phyloP scores from a whole-genome alignment of 2,797 vertebrate species.

The Thunnus albacares region DNA sequence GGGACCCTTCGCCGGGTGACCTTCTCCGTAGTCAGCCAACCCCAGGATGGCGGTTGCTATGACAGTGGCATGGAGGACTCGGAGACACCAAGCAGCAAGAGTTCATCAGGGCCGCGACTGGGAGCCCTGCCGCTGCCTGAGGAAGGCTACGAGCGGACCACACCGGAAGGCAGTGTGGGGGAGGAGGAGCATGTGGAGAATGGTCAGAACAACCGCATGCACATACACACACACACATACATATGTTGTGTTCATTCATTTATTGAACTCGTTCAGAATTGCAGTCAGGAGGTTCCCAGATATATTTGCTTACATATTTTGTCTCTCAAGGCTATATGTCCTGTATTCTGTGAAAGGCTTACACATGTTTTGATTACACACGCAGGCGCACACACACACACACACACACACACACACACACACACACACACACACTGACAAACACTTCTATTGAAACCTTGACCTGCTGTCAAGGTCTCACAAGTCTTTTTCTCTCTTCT shows the following conservation, averaged over 20 bases:
- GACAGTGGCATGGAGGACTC: slow-evolving; percentile 99
- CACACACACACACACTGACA: neutral
- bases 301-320: slow-evolving; percentile 25
- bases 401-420: slow-evolving; percentile 9
- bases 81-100: slow-evolving; percentile 99
- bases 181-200: slow-evolving; percentile 99
- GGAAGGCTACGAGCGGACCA: slow-evolving; percentile 98
- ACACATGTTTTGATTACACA: slow-evolving; percentile 21
- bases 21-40: slow-evolving; percentile 98
- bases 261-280: slow-evolving; percentile 3
- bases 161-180: slow-evolving; percentile 98
- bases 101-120: slow-evolving; percentile 95
- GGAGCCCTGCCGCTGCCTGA: slow-evolving; percentile 97
- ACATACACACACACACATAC: slow-evolving; percentile 49
- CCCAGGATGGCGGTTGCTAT: slow-evolving; percentile 97
- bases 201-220: slow-evolving; percentile 86
- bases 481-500: slow-evolving; percentile 46
- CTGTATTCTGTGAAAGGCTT: slow-evolving; percentile 29
- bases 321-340: slow-evolving; percentile 30
- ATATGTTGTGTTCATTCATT: neutral
- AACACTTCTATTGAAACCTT: slow-evolving; percentile 48
- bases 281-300: neutral
- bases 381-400: slow-evolving; percentile 10
- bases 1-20: slow-evolving; percentile 97
- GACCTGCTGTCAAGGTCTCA: slow-evolving; percentile 52